phyloP scores from a whole-genome alignment of 2,888 invertebrate species.

The Podabrus alpinus region DNA sequence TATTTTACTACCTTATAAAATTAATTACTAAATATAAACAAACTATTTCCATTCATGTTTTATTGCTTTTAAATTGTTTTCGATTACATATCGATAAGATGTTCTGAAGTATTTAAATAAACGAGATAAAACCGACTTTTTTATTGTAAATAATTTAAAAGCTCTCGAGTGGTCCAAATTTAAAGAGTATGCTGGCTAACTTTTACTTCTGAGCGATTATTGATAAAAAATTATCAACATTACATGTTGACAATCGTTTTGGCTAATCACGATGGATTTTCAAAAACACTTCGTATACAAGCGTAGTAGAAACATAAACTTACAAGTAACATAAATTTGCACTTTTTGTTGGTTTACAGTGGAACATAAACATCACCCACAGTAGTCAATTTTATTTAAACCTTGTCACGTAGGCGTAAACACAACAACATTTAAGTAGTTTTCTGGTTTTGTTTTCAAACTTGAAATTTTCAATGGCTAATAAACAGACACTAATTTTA shows the following conservation, averaged over 20 bases:
- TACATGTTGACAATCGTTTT: neutral
- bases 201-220: neutral
- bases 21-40: neutral
- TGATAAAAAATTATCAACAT: neutral
- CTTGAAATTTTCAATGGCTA: neutral
- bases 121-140: neutral
- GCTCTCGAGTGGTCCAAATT: neutral
- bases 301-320: constrained; percentile 2
- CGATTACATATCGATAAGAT: neutral
- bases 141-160: neutral
- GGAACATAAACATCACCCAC: constrained; percentile 18
- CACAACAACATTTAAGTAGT: constrained; percentile 6
- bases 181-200: neutral
- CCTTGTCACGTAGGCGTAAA: constrained; percentile 10
- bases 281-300: neutral
- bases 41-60: neutral
- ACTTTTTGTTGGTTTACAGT: constrained; percentile 18
- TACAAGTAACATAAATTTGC: constrained; percentile 9
- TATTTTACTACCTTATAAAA: neutral
- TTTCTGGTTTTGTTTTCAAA: constrained; percentile 4
- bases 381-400: constrained; percentile 19
- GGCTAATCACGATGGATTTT: neutral
- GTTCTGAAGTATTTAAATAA: neutral
- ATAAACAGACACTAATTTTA: neutral
- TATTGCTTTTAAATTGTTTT: neutral